A percentile compares a stretch with the other conserved stretches of the same genome.
Evolutionary conservation across 2,888 invertebrate species (phyloP).

Genomic region (Amphipyra berbera): DNA sequence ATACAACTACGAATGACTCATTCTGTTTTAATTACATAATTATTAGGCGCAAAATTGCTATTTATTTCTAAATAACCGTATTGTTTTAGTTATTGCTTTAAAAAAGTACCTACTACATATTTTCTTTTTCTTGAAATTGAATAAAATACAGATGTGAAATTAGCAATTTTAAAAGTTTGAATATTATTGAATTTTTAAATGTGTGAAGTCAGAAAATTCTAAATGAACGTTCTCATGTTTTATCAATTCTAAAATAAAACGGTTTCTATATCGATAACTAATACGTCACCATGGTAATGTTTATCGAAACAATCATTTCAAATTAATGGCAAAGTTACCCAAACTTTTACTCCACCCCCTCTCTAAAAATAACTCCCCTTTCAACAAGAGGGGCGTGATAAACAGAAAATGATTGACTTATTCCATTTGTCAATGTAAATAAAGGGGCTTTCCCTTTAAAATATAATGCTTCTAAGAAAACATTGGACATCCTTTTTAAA

Average conservation of each 20-base stretch:
- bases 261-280: background rate
- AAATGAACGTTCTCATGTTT: background rate
- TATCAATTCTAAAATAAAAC: background rate
- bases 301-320: constrained; percentile 8
- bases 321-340: constrained; percentile 20
- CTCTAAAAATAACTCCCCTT: constrained; percentile 18
- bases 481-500: constrained; percentile 27
- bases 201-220: too few relatives aligned
- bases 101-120: background rate
- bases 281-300: background rate
- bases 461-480: constrained; percentile 34
- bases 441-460: constrained; percentile 27
- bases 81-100: background rate
- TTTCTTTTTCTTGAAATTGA: background rate
- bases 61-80: constrained; percentile 4
- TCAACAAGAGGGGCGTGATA: constrained; percentile 14
- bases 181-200: too few relatives aligned
- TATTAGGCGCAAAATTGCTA: constrained; percentile 19
- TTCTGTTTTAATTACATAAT: constrained; percentile 13
- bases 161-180: too few relatives aligned
- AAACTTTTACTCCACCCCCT: constrained; percentile 10
- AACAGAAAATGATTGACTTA: constrained; percentile 38
- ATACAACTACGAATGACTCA: constrained; percentile 42
- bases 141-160: background rate
- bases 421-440: constrained; percentile 55